Evolutionary conservation across 2,113 vertebrate species (phyloP), one percentile per base, ranked within the genome.

Genomic region (Oceanodroma tethys): DNA sequence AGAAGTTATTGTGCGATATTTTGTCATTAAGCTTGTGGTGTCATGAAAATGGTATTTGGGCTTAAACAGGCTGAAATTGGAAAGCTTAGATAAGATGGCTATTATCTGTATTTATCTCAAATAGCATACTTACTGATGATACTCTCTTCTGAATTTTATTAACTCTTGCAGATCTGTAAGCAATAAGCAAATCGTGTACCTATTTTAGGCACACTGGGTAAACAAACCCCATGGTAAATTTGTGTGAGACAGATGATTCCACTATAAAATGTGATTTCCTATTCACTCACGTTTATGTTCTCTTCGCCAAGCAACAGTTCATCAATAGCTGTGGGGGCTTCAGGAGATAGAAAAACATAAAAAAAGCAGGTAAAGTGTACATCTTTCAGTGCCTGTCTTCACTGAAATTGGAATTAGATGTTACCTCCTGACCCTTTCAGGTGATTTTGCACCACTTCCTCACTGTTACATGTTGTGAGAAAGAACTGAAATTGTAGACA

Each of bases 101-200:
- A 56, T 80, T 55, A 34, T 1, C 91, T 62, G 36, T 89, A 65
- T 91, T 88, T 60, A 81, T 91, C 82, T 87, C 70, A 75, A 93
- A 32, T 65, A 91, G 72, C 72, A 38, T 56, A 59, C 58, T 87
- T 82, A 66, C 88, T 91, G 56, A 19, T 13, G 11, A 65, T 92
- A 78, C 56, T 95, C 81, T 86, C 67, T 90, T 96, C 93, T 90
- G 96, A 97, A 72, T 94, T 94, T 86, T 87, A 94, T 95, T 97
- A 91, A 81, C 67, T 86, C 42, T 70, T 93, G 56, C 91, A 96
- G 59, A 80, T 89, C 87, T 90, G 89, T 81, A 90, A 97, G 97
- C 97, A 98, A 90, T 97, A 98, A 98, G 94, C 50, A 92, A 80
- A 59, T 65, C 0, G 0, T 60, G 62, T 88, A 48, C 87, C 95